Evolutionary conservation across 2,888 invertebrate species (phyloP), one percentile per base, ranked within the genome.

Genomic region (Cyclophora albipunctata): DNA sequence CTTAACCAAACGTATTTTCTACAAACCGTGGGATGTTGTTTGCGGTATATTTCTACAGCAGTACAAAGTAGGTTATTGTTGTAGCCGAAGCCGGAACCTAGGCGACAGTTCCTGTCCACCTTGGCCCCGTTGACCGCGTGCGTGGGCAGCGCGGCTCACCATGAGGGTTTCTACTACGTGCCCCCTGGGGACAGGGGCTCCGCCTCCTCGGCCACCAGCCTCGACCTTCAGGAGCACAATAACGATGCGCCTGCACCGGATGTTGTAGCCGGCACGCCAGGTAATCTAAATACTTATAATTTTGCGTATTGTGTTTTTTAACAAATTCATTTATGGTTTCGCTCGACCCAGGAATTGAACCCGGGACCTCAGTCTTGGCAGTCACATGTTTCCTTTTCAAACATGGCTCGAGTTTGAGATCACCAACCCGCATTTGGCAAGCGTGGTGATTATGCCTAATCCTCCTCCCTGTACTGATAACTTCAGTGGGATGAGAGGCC

Each of bases 51-150:
- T 20, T 20, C 20, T 2, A 2, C 20, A 20, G 20, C 20, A 20
- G 20, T 20, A 20, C 1, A 20, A 20, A 20, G 20, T 20, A 1
- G 20, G 20, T 37, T 46, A 34, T 49, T 45, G 51, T 49, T 45
- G 5, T 67, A 91, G 81, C 71, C 90, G 2, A 88, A 90, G 51
- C 66, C 87, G 2, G 94, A 94, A 65, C 91, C 93, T 0, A 90
- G 94, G 44, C 91, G 94, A 51, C 95, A 95, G 77, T 95, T 96
- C 75, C 80, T 95, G 34, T 93, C 95, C 0, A 94, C 94, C 0
- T 75, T 95, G 51, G 94, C 95, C 0, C 95, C 95, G 0, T 79
- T 95, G 43, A 94, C 93, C 2, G 93, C 95, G 2, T 95, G 95
- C 67, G 95, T 94, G 5, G 91, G 92, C 0, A 88, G 87, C 42